These are phyloP conservation scores for Tiliacea citrago DNA, from an alignment of 2,888 invertebrate genomes.

Conservation along the genomic window DNA sequence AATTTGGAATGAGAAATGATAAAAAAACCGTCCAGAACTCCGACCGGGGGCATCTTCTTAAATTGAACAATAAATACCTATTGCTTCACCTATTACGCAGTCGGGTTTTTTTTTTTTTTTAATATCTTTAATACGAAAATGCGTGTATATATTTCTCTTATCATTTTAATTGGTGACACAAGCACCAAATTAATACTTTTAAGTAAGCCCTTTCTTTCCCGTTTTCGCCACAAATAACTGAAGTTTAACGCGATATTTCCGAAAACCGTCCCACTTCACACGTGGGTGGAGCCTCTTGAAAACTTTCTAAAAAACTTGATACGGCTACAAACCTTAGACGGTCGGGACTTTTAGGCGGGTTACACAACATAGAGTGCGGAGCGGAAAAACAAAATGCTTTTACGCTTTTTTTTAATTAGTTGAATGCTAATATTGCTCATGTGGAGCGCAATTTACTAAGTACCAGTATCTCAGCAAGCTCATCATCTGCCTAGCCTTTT, in stretches of 20 bases:
- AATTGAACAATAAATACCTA: no score
- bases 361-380: constrained; percentile 24
- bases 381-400: not conserved
- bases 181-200: constrained; percentile 11
- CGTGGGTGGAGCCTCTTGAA: constrained; percentile 53
- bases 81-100: no score
- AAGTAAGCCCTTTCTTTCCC: not conserved
- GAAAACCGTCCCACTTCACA: constrained; percentile 45
- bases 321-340: constrained; percentile 60
- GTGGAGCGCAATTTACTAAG: not conserved
- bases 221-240: constrained; percentile 3
- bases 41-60: no score
- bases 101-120: no score
- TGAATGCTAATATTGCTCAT: not conserved
- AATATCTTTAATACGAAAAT: no score
- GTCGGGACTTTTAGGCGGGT: constrained; percentile 56
- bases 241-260: constrained; percentile 39
- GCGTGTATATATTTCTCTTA: no score
- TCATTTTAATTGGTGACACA: not conserved
- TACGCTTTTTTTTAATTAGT: not conserved
- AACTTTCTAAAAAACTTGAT: constrained; percentile 72
- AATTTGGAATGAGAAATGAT: no score
- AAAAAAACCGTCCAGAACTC: no score
- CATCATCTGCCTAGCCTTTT: no score
- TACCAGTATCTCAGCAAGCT: not conserved